Evolutionary conservation across 2,797 vertebrate genomes (phyloP), one percentile per base, ranked within the genome.

Genomic region (Adrianichthys oophorus): DNA sequence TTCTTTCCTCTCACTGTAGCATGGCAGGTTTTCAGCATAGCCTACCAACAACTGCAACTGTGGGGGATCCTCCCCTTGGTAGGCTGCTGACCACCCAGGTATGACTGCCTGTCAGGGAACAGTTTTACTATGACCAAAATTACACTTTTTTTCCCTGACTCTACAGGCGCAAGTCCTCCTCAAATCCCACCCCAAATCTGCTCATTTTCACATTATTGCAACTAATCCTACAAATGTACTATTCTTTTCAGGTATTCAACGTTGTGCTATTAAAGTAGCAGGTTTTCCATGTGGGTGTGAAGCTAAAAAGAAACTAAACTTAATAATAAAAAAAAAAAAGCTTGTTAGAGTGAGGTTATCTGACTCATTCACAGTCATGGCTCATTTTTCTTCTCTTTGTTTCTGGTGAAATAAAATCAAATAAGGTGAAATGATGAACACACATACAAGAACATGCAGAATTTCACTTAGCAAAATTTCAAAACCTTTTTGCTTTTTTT

Each of bases 21-120:
- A 42, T 70, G 70, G 74, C 72, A 72, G 76, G 69, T 72, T 80
- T 85, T 76, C 85, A 77, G 90, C 89, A 91, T 90, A 77, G 89
- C 89, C 90, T 90, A 87, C 85, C 85, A 90, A 90, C 88, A 86
- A 86, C 74, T 24, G 53, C 68, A 70, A 79, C 81, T 79, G 81
- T 81, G 79, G 79, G 86, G 75, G 75, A 85, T 85, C 81, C 72
- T 59, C 37, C 65, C 85, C 65, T 75, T 79, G 49, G 57, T 46
- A 55, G 41, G 67, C 81, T 77, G 78, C 78, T 76, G 76, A 70
- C 84, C 83, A 85, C 72, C 88, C 87, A 90, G 90, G 89, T 92
- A 88, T 92, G 91, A 91, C 87, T 75, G 15, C 63, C 79, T 91
- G 90, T 91, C 91, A 88, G 83, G 65, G 80, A 87, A 82, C 72